Conservation (phyloP, 2,113 vertebrate genomes). For the Lipotes vexillifer region DNA sequence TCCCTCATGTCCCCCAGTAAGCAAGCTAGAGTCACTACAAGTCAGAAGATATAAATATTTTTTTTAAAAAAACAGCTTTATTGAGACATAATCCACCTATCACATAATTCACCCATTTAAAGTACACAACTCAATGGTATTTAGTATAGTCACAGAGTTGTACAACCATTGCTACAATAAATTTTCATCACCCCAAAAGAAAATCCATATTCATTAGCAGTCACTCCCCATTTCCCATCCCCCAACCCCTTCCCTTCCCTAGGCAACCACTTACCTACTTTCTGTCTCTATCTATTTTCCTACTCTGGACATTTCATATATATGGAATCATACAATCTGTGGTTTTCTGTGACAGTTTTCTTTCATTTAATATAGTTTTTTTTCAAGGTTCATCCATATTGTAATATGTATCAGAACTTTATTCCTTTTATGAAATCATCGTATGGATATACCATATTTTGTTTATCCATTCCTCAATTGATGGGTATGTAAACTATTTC, state of each 20-base stretch:
- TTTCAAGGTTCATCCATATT: not conserved
- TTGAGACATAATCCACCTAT: not conserved
- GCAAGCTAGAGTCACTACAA: not conserved
- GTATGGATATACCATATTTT: not conserved
- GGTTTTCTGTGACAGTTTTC: not conserved
- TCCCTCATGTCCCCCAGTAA: not conserved
- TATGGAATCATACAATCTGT: not conserved
- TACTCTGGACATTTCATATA: not conserved
- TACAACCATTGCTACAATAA: not conserved
- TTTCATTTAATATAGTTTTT: not conserved
- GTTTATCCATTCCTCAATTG: not conserved
- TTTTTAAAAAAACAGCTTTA: not conserved
- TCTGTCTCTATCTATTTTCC: not conserved
- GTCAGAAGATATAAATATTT: not conserved
- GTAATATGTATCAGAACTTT: not conserved
- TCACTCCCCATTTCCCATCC: not conserved
- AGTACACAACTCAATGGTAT: not conserved
- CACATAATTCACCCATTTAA: not conserved
- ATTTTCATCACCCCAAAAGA: not conserved
- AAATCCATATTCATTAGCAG: not conserved
- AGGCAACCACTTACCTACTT: not conserved
- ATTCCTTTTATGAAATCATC: not conserved
- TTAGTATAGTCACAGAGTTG: not conserved
- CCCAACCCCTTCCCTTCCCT: not conserved
- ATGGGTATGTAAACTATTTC: not conserved